Conservation (phyloP, 2,797 vertebrate species). For the Cirrhinus molitorella region DNA sequence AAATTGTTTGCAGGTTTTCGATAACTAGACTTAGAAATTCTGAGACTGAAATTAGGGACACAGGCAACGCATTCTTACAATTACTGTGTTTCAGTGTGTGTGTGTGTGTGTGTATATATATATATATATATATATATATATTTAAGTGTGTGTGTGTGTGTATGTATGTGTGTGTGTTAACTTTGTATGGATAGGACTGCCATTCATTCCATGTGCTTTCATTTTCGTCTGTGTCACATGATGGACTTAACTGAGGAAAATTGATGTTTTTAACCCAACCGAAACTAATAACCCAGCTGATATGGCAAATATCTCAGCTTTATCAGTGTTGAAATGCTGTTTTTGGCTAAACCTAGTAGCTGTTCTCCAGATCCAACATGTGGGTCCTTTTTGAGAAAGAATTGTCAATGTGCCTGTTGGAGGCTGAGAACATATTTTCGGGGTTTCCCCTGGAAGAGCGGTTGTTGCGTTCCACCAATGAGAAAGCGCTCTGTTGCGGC, state of each 20-base stretch:
- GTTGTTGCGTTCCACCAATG: slow-evolving; percentile 57
- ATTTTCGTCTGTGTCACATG: slow-evolving; percentile 55
- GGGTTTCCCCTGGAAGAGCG: slow-evolving; percentile 41
- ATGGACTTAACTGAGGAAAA: slow-evolving; percentile 40
- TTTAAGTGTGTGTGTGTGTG: background rate
- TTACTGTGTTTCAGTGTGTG: background rate
- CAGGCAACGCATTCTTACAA: slow-evolving; percentile 19
- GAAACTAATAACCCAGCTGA: slow-evolving; percentile 34
- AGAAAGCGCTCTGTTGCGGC: slow-evolving; percentile 45
- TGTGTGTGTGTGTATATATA: background rate
- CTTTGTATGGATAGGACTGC: slow-evolving; percentile 29
- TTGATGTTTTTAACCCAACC: slow-evolving; percentile 28
- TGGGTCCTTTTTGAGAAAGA: slow-evolving; percentile 6
- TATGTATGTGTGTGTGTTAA: slow-evolving; percentile 7
- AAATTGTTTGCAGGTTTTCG: slow-evolving; percentile 79
- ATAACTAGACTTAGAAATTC: slow-evolving; percentile 61
- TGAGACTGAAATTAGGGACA: slow-evolving; percentile 31
- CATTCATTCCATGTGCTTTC: slow-evolving; percentile 55
- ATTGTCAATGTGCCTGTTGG: slow-evolving; percentile 23
- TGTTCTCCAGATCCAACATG: slow-evolving; percentile 5
- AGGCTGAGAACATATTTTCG: slow-evolving; percentile 34
- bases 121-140: background rate
- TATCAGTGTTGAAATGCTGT: background rate
- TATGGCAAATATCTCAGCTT: slow-evolving; percentile 6
- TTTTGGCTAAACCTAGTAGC: background rate